A percentile compares a stretch with the other conserved stretches of the same genome.
phyloP scores from a whole-genome alignment of 2,797 vertebrate species.

The Betta splendens region DNA sequence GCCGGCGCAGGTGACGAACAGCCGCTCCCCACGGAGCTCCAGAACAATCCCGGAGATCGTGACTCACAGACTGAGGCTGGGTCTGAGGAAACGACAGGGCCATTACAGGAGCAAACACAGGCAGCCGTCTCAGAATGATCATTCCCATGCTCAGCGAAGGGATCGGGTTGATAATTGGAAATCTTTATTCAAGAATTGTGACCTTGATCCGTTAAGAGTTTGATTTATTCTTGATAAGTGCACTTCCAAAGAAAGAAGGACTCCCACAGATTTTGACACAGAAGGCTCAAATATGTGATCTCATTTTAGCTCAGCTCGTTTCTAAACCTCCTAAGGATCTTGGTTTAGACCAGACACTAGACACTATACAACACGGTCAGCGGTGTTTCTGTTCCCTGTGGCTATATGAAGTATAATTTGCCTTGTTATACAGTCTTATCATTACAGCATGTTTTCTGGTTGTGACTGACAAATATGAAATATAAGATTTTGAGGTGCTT shows the following conservation, averaged over 20 bases:
- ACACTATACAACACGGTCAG: constrained; percentile 24
- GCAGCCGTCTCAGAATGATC: constrained; percentile 35
- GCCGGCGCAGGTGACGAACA: constrained; percentile 74
- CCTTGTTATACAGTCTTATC: constrained; percentile 82
- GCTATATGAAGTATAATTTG: constrained; percentile 63
- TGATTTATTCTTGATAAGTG: constrained; percentile 57
- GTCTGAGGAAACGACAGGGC: constrained; percentile 43
- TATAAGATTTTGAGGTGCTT: constrained; percentile 60
- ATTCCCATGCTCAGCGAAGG: not conserved
- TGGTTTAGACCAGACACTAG: constrained; percentile 19
- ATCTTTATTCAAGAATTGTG: constrained; percentile 35
- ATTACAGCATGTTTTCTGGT: constrained; percentile 84
- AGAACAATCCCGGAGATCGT: constrained; percentile 82
- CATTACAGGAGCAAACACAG: constrained; percentile 7
- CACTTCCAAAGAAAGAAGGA: constrained; percentile 57
- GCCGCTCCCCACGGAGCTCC: constrained; percentile 78
- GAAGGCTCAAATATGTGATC: constrained; percentile 16
- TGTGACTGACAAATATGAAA: constrained; percentile 50
- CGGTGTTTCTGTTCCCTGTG: constrained; percentile 86
- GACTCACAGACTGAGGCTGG: constrained; percentile 79
- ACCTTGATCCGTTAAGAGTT: constrained; percentile 25
- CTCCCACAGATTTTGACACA: constrained; percentile 27
- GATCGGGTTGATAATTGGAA: constrained; percentile 19
- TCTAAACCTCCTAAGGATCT: constrained; percentile 24
- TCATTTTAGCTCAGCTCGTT: constrained; percentile 22